A percentile compares a stretch with the other conserved stretches of the same genome.
Evolutionary conservation across 2,888 invertebrate species (phyloP).

Genomic region (Allygus modestus): DNA sequence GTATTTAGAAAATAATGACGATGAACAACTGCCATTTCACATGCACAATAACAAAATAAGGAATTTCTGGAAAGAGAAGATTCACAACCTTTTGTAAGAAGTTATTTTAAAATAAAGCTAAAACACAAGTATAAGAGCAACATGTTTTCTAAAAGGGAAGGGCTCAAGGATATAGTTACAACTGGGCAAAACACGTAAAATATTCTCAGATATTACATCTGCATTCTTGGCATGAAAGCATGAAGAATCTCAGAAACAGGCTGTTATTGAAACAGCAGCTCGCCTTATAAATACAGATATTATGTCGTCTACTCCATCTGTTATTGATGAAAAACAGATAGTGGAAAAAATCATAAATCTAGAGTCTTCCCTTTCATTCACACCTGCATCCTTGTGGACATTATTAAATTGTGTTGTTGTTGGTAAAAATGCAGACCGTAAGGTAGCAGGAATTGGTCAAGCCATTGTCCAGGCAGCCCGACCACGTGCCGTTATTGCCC

Average conservation of each 20-base stretch:
- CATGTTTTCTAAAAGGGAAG: background rate
- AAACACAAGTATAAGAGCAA: background rate
- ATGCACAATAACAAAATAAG: background rate
- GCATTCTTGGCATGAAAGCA: background rate
- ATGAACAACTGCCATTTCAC: background rate
- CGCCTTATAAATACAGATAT: background rate
- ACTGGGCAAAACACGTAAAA: background rate
- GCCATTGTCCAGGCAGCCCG: background rate
- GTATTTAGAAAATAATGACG: background rate
- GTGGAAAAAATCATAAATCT: background rate
- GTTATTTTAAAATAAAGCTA: background rate
- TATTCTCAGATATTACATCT: background rate
- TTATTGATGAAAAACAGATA: background rate
- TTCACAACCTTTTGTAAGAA: background rate
- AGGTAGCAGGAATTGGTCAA: background rate
- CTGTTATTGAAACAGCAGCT: background rate
- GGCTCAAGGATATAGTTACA: background rate
- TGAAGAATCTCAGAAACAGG: background rate
- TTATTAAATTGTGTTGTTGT: background rate
- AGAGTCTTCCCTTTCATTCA: background rate
- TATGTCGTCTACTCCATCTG: background rate
- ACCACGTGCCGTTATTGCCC: background rate
- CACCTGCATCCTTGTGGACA: background rate
- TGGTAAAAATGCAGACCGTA: background rate
- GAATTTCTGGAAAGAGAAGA: background rate